A percentile compares a stretch with the other conserved stretches of the same genome.
Evolutionary conservation across 2,888 invertebrate species (phyloP).

Genomic region (Calameuta pallipes): DNA sequence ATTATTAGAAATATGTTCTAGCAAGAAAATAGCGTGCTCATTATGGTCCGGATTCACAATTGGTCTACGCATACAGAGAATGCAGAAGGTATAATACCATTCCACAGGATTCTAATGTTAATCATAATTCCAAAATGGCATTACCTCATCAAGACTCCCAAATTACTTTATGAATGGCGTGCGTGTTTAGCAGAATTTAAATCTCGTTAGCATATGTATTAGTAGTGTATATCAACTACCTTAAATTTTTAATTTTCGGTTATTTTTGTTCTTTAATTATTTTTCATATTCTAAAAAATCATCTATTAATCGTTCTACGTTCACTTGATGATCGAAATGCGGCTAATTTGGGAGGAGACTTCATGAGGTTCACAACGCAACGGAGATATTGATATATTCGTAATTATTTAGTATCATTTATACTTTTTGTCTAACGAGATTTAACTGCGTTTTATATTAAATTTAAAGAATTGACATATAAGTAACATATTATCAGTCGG

Average conservation of each 20-base stretch:
- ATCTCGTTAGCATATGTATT: conserved; percentile 60
- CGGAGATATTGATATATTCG: neutral
- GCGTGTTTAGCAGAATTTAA: conserved; percentile 55
- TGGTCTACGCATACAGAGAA: neutral
- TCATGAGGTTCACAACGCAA: conserved; percentile 61
- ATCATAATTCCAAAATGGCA: neutral
- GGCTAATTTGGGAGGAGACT: conserved; percentile 63
- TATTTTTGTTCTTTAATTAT: neutral
- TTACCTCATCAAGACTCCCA: conserved; percentile 66
- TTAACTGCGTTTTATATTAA: conserved; percentile 56
- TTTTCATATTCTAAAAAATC: conserved; percentile 9
- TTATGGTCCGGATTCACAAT: neutral
- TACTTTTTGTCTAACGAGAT: conserved; percentile 62
- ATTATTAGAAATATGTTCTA: no score
- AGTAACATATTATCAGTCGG: neutral
- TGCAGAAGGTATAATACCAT: neutral
- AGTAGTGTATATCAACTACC: conserved; percentile 10
- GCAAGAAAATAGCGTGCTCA: neutral
- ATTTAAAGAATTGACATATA: neutral
- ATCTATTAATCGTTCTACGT: neutral
- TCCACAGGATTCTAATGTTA: neutral
- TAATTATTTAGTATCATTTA: neutral
- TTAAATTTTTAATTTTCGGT: neutral
- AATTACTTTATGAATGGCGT: conserved; percentile 63
- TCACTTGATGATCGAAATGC: conserved; percentile 8